Conservation (phyloP, 2,113 vertebrate genomes). For the Xiphias gladius region DNA sequence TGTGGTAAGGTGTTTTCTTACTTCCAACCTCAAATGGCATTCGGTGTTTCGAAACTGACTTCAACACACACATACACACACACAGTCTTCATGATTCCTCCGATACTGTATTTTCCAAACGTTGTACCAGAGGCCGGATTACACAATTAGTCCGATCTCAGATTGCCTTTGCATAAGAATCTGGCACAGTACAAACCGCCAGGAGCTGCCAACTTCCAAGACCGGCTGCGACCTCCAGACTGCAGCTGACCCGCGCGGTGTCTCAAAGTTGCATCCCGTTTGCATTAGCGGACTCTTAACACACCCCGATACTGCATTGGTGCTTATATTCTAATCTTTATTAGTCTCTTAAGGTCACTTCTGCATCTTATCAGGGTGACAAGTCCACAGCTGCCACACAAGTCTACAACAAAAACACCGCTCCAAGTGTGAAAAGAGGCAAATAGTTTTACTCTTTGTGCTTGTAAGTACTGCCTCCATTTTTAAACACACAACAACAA, state of each 20-base stretch:
- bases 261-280: not conserved
- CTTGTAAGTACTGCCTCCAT: not conserved
- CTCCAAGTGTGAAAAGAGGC: no score
- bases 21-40: not conserved
- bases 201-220: no score
- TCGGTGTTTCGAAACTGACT: not conserved
- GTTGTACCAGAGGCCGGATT: not conserved
- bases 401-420: not conserved
- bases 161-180: slow-evolving; percentile 1
- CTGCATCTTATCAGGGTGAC: not conserved
- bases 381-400: not conserved
- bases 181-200: not conserved
- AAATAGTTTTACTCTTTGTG: no score
- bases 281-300: no score
- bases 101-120: not conserved
- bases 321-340: not conserved
- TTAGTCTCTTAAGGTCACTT: not conserved
- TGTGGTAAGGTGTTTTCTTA: not conserved
- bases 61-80: not conserved
- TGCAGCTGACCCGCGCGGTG: not conserved
- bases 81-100: not conserved
- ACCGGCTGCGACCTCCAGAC: no score
- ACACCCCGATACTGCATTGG: not conserved
- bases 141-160: not conserved
- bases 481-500: not conserved